Evolutionary conservation across 2,797 vertebrate genomes (phyloP).

Genomic region (Arrhamphus sclerolepis): DNA sequence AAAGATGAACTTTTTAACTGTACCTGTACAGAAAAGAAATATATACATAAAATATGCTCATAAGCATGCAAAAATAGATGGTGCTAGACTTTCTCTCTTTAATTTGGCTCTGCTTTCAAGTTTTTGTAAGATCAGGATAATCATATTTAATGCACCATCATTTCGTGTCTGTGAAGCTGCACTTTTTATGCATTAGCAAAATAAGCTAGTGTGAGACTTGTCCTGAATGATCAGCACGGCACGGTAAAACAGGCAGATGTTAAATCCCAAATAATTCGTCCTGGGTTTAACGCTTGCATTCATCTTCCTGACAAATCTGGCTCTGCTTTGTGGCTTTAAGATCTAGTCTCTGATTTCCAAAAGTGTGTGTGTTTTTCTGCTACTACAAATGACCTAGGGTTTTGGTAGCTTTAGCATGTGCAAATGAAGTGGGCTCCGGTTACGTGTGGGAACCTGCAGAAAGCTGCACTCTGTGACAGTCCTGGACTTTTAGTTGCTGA

Average conservation of each 20-base stretch:
- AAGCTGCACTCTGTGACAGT: constrained; percentile 46
- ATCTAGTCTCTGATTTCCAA: constrained; percentile 59
- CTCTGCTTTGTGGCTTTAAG: constrained; percentile 59
- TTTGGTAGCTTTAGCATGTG: constrained; percentile 48
- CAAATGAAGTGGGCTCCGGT: constrained; percentile 57
- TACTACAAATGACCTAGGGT: constrained; percentile 60
- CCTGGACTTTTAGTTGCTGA: constrained; percentile 64
- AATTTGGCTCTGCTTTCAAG: constrained; percentile 17
- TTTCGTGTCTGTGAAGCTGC: constrained; percentile 39
- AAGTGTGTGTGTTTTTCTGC: constrained; percentile 57
- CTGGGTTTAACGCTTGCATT: constrained; percentile 69
- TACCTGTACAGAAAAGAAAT: too few species aligned
- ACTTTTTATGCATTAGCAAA: constrained; percentile 58
- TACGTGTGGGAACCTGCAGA: constrained; percentile 71
- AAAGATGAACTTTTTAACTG: too few species aligned
- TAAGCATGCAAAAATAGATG: not conserved
- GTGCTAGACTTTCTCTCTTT: not conserved
- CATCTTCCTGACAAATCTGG: constrained; percentile 68
- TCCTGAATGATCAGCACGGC: constrained; percentile 38
- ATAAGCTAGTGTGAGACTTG: constrained; percentile 50
- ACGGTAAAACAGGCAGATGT: constrained; percentile 69
- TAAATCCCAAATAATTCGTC: constrained; percentile 71
- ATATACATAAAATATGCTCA: not conserved
- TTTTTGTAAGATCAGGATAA: constrained; percentile 16
- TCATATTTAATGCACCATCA: constrained; percentile 48